Evolutionary conservation across 1,140 invertebrate genomes (phyloP).

Genomic region (Trissolcus basalis): DNA sequence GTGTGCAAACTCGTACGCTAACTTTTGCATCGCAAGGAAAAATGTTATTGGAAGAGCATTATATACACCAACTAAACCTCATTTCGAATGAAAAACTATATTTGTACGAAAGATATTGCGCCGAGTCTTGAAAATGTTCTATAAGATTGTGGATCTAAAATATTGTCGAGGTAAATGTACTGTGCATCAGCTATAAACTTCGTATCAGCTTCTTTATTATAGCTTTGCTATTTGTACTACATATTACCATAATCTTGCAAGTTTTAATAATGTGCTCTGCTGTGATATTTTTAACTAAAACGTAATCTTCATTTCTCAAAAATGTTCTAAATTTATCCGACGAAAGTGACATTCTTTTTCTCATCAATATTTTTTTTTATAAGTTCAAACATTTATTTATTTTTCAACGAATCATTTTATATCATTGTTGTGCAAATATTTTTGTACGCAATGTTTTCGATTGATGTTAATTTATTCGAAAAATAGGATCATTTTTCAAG

Average conservation of each 20-base stretch:
- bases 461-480: too few relatives aligned
- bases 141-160: slow-evolving; percentile 22
- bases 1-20: background rate
- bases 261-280: slow-evolving; percentile 8
- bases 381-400: too few relatives aligned
- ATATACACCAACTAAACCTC: background rate
- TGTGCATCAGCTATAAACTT: slow-evolving; percentile 30
- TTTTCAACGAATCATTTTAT: too few relatives aligned
- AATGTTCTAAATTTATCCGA: too few relatives aligned
- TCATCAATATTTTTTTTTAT: too few relatives aligned
- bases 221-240: slow-evolving; percentile 5
- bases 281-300: too few relatives aligned
- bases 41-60: background rate
- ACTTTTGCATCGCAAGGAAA: background rate
- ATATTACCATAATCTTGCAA: background rate
- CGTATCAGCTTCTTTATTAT: slow-evolving; percentile 26
- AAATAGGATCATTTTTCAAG: too few relatives aligned
- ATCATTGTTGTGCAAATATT: too few relatives aligned
- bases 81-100: slow-evolving; percentile 19
- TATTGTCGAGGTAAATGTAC: slow-evolving; percentile 32
- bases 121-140: slow-evolving; percentile 12
- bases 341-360: too few relatives aligned
- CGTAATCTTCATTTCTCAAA: too few relatives aligned
- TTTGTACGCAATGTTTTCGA: too few relatives aligned
- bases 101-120: slow-evolving; percentile 13